Evolutionary conservation across 2,113 vertebrate genomes (phyloP), one percentile per base, ranked within the genome.

Genomic region (Oreochromis spilurus): DNA sequence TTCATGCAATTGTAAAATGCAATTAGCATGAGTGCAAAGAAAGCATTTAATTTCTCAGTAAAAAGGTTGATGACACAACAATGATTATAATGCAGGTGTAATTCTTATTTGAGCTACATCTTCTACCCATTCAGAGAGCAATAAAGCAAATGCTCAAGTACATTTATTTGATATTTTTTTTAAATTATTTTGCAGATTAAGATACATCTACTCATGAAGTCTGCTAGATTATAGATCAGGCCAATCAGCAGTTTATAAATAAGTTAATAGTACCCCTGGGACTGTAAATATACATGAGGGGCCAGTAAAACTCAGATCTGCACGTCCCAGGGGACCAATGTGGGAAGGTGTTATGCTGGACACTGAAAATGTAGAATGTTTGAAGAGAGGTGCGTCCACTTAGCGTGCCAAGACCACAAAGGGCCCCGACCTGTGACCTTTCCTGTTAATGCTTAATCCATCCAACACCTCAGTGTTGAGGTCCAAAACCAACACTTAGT

Each of bases 401-500:
- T 70, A 24, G 45, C 75, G 29, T 83, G 90, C 83, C 83, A 26
- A 79, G 40, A 83, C 91, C 70, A 53, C 87, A 85, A 83, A 87
- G 87, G 45, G 85, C 80, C 55, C 67, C 9, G 26, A 93, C 93
- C 92, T 54, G 17, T 86, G 85, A 94, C 92, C 92, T 67, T 40
- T 58, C 34, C 60, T 65, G 92, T 93, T 95, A 91, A 95, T 89
- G 79, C 86, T 91, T 90, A 93, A 92, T 88, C 78, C 75, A 5
- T 89, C 43, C 58, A 45, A 19, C 50, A 52, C 75, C 80, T 80
- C 48, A 62, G 17, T 21, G n/a, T 24, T 36, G 0, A 34, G 26
- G 45, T 31, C 67, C 26, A 29, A 14, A 79, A 82, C 16, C 3
- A 77, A 77, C 45, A 19, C n/a, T 16, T 48, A 16, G 10, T 34